Evolutionary conservation across 2,888 invertebrate species (phyloP), one percentile per base, ranked within the genome.

Genomic region (Caenorhabditis sp.): DNA sequence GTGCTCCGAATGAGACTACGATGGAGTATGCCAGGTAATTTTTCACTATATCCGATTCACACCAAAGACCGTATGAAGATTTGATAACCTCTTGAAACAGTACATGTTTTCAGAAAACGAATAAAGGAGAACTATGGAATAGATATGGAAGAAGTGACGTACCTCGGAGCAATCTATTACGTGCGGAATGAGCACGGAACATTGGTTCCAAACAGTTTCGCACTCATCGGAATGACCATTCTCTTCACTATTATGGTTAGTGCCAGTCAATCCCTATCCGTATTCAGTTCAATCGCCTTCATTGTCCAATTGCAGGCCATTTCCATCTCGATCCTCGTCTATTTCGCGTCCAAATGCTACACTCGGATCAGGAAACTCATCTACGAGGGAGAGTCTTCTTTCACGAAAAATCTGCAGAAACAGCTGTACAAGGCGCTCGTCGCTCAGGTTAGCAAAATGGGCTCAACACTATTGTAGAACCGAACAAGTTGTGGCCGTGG

Each of bases 171-270:
- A 0, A 62, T 65, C 17, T 73, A 63, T 20, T 73, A 52, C 46
- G 13, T 56, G 11, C 53, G 17, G 9, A 53, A 62, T 11, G 26
- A 5, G 15, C 20, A 24, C 5, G 62, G 55, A 27, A 48, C 37
- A 1, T 27, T 17, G n/a, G 5, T 26, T 15, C 30, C 37, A 4
- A 58, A 56, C 39, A 3, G 24, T 11, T 56, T 52, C n/a, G 58
- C 43, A 2, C 15, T 73, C 8, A n/a, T 50, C 1, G 65, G 63
- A 46, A 65, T 65, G 58, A 37, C 41, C 0, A 58, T 73, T 30
- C n/a, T 73, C 15, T 63, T 58, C 7, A 24, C 52, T 11, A 73
- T 65, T 15, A 73, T 73, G 65, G 62, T 59, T 7, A 39, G 65
- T 45, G 24, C 11, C 13, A 17, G 35, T 26, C 27, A n/a, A 4